phyloP scores from a whole-genome alignment of 2,113 vertebrate genomes.

The Phaethornis superciliosus region DNA sequence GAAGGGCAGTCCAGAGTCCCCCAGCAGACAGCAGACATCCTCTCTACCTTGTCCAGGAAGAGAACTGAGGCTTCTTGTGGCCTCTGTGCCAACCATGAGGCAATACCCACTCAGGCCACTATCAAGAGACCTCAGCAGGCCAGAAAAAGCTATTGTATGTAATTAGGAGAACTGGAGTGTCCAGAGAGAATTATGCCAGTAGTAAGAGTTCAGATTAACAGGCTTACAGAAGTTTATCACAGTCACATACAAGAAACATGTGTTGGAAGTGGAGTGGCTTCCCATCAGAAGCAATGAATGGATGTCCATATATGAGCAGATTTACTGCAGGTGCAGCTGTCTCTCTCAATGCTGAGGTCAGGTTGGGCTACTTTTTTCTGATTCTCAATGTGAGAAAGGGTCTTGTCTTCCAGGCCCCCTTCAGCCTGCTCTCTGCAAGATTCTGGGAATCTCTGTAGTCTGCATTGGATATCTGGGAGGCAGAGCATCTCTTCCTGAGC shows the following conservation, averaged over 20 bases:
- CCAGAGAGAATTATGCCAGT: neutral
- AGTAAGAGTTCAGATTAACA: neutral
- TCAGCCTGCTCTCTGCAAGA: neutral
- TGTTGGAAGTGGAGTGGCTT: neutral
- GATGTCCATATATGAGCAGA: neutral
- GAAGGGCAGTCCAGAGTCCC: neutral
- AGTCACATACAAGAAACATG: neutral
- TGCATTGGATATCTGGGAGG: neutral
- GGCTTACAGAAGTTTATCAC: neutral
- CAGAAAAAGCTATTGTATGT: neutral
- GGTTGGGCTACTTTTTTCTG: neutral
- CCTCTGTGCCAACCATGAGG: fast-evolving
- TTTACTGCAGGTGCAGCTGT: neutral
- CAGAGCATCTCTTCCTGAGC: neutral
- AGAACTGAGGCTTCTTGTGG: neutral
- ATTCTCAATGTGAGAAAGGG: neutral
- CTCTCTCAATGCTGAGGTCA: neutral
- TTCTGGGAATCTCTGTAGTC: neutral
- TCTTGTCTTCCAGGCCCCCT: neutral
- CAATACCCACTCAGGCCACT: neutral
- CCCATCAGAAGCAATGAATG: neutral
- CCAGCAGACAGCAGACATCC: neutral
- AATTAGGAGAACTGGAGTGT: neutral
- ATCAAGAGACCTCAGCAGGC: neutral
- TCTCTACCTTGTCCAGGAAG: neutral